Evolutionary conservation across 2,797 vertebrate genomes (phyloP).

Genomic region (Acanthurus lineatus): DNA sequence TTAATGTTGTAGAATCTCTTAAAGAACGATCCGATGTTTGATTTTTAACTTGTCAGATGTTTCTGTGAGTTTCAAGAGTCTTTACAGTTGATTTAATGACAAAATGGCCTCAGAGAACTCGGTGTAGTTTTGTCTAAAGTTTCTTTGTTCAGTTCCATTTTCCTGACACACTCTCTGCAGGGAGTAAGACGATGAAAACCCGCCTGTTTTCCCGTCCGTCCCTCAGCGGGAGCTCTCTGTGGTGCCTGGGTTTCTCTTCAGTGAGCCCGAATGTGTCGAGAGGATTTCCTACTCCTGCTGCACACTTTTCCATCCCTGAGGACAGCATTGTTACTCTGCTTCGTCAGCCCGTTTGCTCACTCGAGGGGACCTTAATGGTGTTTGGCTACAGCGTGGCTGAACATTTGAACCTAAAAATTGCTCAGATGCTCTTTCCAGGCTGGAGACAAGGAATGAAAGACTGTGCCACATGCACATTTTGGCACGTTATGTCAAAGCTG

Average conservation of each 20-base stretch:
- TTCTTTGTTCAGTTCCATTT: conserved; percentile 18
- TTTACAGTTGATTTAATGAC: background rate
- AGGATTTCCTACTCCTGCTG: conserved; percentile 35
- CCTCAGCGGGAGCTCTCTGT: conserved; percentile 14
- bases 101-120: background rate
- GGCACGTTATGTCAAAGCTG: background rate
- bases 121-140: conserved; percentile 7
- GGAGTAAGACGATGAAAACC: conserved; percentile 20
- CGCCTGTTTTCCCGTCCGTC: conserved; percentile 48
- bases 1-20: background rate
- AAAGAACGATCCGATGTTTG: conserved; percentile 1
- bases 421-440: background rate
- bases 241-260: conserved; percentile 33
- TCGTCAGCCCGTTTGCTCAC: background rate
- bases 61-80: background rate
- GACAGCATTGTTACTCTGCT: background rate
- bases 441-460: background rate
- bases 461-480: background rate
- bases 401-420: background rate
- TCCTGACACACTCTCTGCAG: conserved; percentile 25
- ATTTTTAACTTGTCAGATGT: background rate
- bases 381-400: background rate
- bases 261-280: conserved; percentile 19
- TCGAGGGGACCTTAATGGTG: background rate
- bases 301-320: conserved; percentile 9